Evolutionary conservation across 2,113 vertebrate genomes (phyloP).

Genomic region (Phodopus roborovskii): DNA sequence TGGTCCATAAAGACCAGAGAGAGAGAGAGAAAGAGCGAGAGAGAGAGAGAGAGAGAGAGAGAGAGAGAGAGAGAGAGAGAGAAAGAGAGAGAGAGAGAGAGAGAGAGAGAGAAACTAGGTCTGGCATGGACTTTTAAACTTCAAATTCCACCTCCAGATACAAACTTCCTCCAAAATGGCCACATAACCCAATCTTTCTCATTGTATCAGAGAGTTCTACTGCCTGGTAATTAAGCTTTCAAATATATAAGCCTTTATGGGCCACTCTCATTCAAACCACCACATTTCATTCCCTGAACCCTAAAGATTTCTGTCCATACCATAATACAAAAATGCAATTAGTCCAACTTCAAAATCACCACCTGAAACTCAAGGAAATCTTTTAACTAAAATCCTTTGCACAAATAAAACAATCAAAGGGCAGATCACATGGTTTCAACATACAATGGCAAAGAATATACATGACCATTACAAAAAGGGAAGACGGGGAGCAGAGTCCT

Average conservation of each 20-base stretch:
- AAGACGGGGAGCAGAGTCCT: not conserved
- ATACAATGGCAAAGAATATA: not conserved
- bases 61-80: too few species aligned
- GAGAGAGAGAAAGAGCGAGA: not conserved
- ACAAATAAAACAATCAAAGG: not conserved
- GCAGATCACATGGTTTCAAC: too few species aligned
- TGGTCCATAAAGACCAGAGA: not conserved
- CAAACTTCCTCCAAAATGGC: not conserved
- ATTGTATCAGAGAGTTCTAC: not conserved
- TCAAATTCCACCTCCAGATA: not conserved
- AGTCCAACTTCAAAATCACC: not conserved
- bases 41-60: too few species aligned
- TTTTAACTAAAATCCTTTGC: not conserved
- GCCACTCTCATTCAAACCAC: not conserved
- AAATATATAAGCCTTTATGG: too few species aligned
- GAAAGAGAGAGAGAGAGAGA: not conserved
- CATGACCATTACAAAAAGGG: not conserved
- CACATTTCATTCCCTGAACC: not conserved
- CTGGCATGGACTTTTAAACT: not conserved
- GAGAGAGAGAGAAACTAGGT: not conserved
- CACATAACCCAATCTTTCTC: too few species aligned
- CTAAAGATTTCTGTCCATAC: not conserved
- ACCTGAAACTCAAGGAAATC: not conserved
- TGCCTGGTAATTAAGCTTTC: not conserved
- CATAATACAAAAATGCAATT: not conserved